phyloP scores from a whole-genome alignment of 1,140 invertebrate genomes.

The Globodera rostochiensis region DNA sequence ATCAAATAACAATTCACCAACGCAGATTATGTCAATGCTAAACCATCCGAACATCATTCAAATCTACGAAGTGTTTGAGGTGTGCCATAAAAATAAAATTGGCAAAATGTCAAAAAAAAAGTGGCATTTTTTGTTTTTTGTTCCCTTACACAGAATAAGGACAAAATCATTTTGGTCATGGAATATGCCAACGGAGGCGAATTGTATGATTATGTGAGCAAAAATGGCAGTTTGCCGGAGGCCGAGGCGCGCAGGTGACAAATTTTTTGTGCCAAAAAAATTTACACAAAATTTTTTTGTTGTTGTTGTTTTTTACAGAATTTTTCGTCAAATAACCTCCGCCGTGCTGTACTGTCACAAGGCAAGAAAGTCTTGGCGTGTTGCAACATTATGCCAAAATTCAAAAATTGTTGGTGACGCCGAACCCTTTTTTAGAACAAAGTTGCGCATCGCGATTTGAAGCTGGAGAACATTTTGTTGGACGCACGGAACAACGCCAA shows the following conservation, averaged over 20 bases:
- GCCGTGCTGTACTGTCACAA: conserved; percentile 98
- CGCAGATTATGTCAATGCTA: conserved; percentile 89
- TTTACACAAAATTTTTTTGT: too few species aligned
- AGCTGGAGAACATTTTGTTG: conserved; percentile 95
- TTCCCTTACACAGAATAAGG: neutral
- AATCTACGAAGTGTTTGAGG: conserved; percentile 63
- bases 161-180: conserved; percentile 97
- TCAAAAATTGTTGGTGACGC: neutral
- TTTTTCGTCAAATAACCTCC: conserved; percentile 95
- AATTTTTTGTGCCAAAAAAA: too few species aligned
- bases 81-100: conserved; percentile 57
- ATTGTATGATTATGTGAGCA: conserved; percentile 92
- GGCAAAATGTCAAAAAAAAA: neutral
- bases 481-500: conserved; percentile 94
- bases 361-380: conserved; percentile 66
- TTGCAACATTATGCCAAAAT: too few species aligned
- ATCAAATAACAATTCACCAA: too few species aligned
- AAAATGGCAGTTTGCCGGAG: conserved; percentile 84
- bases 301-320: conserved; percentile 67
- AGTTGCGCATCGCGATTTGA: conserved; percentile 86
- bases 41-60: conserved; percentile 88
- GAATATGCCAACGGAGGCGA: conserved; percentile 97
- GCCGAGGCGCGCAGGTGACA: conserved; percentile 78
- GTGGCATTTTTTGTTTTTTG: neutral
- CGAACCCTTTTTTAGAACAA: conserved; percentile 71